A percentile compares a stretch with the other conserved stretches of the same genome.
phyloP scores from a whole-genome alignment of 2,797 vertebrate species.

The Monodelphis domestica region DNA sequence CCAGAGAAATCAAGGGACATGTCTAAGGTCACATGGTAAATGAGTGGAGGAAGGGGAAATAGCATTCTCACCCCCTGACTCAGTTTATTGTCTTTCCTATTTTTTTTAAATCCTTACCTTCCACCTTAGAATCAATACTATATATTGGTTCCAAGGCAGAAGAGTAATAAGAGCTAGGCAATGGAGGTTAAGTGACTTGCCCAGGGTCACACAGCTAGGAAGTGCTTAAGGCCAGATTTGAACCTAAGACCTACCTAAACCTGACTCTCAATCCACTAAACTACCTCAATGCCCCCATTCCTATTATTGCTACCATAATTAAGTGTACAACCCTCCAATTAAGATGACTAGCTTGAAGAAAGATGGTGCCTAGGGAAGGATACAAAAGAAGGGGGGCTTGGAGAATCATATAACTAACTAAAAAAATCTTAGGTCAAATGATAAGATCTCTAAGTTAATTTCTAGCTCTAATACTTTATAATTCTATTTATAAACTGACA shows the following conservation, averaged over 20 bases:
- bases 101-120: too few species aligned
- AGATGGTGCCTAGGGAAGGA: neutral
- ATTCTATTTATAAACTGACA: too few species aligned
- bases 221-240: too few species aligned
- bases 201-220: neutral
- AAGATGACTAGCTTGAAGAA: neutral
- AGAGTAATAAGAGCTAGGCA: too few species aligned
- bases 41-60: too few species aligned
- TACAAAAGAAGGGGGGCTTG: neutral
- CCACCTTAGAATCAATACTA: too few species aligned
- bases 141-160: too few species aligned
- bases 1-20: neutral
- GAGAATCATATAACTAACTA: conserved; percentile 2
- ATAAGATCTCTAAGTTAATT: neutral
- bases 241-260: too few species aligned
- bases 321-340: neutral
- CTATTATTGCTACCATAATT: neutral
- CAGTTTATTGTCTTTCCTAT: too few species aligned
- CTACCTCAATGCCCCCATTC: too few species aligned
- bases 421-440: neutral
- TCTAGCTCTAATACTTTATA: neutral
- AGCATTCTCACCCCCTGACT: too few species aligned
- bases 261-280: neutral
- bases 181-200: neutral
- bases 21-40: neutral